Evolutionary conservation across 2,888 invertebrate genomes (phyloP).

Genomic region (Gandaritis pyraliata): DNA sequence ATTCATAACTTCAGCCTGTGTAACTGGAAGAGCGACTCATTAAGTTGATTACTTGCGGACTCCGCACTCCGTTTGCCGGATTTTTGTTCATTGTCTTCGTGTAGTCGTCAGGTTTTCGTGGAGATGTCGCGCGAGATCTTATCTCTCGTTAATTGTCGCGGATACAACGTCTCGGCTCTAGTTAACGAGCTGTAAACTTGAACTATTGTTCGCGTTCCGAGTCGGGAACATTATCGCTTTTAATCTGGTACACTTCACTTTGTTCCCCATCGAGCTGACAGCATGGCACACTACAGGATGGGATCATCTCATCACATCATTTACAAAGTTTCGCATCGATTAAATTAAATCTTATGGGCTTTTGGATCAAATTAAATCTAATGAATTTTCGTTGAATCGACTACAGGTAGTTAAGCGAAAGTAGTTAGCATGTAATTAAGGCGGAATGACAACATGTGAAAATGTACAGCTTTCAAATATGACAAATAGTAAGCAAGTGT

Average conservation of each 20-base stretch:
- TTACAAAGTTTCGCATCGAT: slow-evolving; percentile 3
- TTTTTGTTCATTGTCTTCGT: slow-evolving; percentile 53
- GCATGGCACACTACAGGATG: slow-evolving; percentile 10
- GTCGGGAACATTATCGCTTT: slow-evolving; percentile 39
- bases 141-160: slow-evolving; percentile 71
- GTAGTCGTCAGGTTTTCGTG: slow-evolving; percentile 48
- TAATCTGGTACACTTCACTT: slow-evolving; percentile 31
- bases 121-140: slow-evolving; percentile 56
- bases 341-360: too few relatives aligned
- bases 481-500: background rate
- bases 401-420: background rate
- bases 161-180: slow-evolving; percentile 59
- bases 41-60: slow-evolving; percentile 48
- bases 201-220: slow-evolving; percentile 57
- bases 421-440: background rate
- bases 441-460: background rate
- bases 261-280: slow-evolving; percentile 19
- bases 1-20: slow-evolving; percentile 32
- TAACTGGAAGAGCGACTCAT: slow-evolving; percentile 48
- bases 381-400: background rate
- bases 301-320: slow-evolving; percentile 18
- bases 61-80: slow-evolving; percentile 42
- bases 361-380: too few relatives aligned
- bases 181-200: slow-evolving; percentile 73
- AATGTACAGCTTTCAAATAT: background rate